phyloP scores from a whole-genome alignment of 2,797 vertebrate genomes.

The Cetoscarus ocellatus region DNA sequence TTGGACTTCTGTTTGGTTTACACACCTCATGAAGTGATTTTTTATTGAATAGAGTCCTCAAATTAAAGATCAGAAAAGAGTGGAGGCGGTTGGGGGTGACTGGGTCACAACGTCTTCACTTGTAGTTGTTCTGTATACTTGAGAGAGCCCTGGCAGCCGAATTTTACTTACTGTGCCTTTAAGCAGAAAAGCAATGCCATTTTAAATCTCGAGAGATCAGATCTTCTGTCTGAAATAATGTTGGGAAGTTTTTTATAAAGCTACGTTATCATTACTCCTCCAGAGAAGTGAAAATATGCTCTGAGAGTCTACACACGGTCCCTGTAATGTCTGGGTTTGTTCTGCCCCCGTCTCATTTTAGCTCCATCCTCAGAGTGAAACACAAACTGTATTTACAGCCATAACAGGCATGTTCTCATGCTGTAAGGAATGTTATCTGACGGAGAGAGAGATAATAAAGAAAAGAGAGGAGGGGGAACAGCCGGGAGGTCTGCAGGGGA shows the following conservation, averaged over 20 bases:
- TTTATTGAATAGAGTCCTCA: too few relatives aligned
- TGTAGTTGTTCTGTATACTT: too few relatives aligned
- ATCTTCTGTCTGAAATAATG: neutral
- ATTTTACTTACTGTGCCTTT: too few relatives aligned
- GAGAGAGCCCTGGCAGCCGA: too few relatives aligned
- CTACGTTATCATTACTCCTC: neutral
- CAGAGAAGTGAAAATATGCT: neutral
- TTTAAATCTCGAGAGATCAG: neutral
- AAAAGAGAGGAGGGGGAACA: too few relatives aligned
- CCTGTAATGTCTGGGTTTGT: neutral
- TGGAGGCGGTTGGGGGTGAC: too few relatives aligned
- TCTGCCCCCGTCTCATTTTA: neutral
- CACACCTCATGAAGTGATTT: too few relatives aligned
- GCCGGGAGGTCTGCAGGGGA: neutral
- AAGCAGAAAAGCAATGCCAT: too few relatives aligned
- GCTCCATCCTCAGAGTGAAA: neutral
- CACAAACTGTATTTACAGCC: constrained; percentile 1
- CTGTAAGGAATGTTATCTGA: constrained; percentile 1
- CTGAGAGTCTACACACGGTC: neutral
- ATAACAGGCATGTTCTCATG: constrained; percentile 14
- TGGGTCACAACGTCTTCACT: too few relatives aligned
- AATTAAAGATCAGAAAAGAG: too few relatives aligned
- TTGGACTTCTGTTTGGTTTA: too few relatives aligned
- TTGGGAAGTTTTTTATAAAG: neutral
- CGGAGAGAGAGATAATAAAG: neutral